A percentile compares a stretch with the other conserved stretches of the same genome.
These are phyloP conservation scores for Shinisaurus crocodilurus DNA, from an alignment of 2,113 vertebrate species.

Conservation along the genomic window DNA sequence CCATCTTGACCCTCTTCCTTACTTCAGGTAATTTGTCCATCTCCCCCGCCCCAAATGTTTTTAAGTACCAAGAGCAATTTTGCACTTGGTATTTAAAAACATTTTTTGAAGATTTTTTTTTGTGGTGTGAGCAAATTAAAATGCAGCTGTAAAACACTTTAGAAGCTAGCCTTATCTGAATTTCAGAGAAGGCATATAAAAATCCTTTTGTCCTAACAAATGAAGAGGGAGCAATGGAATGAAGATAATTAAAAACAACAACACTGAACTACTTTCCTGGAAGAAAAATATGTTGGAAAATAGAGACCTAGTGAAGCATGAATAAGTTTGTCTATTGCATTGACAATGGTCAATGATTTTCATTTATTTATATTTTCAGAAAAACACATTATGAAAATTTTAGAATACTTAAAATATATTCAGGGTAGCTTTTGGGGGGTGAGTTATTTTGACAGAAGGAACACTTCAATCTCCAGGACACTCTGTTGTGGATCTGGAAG, in stretches of 20 bases:
- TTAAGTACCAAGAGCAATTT: neutral
- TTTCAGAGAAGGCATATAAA: slow-evolving; percentile 17
- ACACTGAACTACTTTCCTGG: slow-evolving; percentile 29
- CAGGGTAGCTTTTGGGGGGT: neutral
- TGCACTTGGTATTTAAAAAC: neutral
- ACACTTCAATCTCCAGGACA: neutral
- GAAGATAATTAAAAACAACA: slow-evolving; percentile 48
- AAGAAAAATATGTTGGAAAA: slow-evolving; percentile 38
- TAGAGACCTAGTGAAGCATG: slow-evolving; percentile 25
- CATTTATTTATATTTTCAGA: neutral
- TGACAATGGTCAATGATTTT: slow-evolving; percentile 4
- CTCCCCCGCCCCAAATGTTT: neutral
- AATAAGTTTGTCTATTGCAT: slow-evolving; percentile 25
- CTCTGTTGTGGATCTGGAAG: neutral
- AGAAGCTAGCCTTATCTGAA: neutral
- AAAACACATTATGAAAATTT: neutral
- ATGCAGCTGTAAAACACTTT: slow-evolving; percentile 31
- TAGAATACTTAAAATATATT: neutral
- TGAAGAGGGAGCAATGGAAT: slow-evolving; percentile 26
- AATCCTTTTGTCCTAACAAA: slow-evolving; percentile 43
- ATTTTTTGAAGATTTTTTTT: no score
- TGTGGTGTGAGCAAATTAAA: slow-evolving; percentile 51
- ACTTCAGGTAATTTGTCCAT: neutral
- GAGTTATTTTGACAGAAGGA: neutral
- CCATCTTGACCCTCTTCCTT: neutral